Evolutionary conservation across 1,140 invertebrate species (phyloP).

Genomic region (Colletes gigas): DNA sequence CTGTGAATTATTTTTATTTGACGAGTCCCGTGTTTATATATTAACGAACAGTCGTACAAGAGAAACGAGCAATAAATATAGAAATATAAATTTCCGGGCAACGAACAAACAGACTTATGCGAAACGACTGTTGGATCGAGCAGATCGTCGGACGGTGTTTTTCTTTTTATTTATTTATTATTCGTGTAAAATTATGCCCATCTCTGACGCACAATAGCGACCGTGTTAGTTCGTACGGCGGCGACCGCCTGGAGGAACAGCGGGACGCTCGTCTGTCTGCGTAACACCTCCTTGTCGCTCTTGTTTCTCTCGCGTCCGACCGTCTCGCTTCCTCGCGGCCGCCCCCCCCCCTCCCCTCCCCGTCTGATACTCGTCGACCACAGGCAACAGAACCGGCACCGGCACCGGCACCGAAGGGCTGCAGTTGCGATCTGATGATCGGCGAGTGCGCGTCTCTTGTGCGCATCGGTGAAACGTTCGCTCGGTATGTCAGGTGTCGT

Average conservation of each 20-base stretch:
- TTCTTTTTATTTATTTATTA: too few species aligned
- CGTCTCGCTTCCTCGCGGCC: conserved; percentile 30
- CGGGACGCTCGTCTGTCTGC: conserved; percentile 31
- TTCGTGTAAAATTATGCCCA: not conserved
- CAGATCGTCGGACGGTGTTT: too few species aligned
- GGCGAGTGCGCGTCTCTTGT: conserved; percentile 43
- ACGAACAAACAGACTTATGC: too few species aligned
- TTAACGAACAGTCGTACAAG: too few species aligned
- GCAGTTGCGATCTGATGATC: conserved; percentile 65
- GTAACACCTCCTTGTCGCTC: conserved; percentile 24
- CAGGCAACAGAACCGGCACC: conserved; percentile 49
- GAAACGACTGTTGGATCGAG: too few species aligned
- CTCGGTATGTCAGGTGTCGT: conserved; percentile 27
- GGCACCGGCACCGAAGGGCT: conserved; percentile 52
- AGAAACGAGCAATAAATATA: too few species aligned
- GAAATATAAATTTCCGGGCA: too few species aligned
- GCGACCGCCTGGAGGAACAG: conserved; percentile 20
- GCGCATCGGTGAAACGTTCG: not conserved
- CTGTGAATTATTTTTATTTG: too few species aligned
- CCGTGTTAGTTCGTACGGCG: not conserved
- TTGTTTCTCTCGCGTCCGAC: conserved; percentile 12
- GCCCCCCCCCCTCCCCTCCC: conserved; percentile 2
- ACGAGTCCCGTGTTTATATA: too few species aligned
- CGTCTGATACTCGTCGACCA: conserved; percentile 6
- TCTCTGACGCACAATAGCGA: conserved; percentile 1